Evolutionary conservation across 2,113 vertebrate species (phyloP).

Genomic region (Eudyptes chrysolophus): DNA sequence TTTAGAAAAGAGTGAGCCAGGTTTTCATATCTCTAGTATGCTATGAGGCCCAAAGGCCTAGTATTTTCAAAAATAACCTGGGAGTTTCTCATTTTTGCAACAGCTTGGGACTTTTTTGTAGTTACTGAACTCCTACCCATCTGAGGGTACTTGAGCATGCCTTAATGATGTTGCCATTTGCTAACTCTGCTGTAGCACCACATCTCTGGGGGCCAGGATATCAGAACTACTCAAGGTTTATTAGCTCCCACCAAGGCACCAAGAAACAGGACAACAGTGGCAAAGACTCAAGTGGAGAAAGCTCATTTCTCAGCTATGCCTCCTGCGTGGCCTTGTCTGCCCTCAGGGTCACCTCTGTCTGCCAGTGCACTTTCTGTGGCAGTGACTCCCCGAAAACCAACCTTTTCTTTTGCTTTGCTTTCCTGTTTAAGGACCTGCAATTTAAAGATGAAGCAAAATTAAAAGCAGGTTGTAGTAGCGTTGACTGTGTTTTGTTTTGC

Average conservation of each 20-base stretch:
- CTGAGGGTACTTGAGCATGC: background rate
- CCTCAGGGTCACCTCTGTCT: background rate
- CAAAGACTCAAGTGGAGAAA: background rate
- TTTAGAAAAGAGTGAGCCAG: background rate
- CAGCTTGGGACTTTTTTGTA: background rate
- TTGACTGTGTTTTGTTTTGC: background rate
- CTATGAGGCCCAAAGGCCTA: background rate
- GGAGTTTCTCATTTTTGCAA: background rate
- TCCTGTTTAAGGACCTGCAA: background rate
- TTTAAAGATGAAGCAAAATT: background rate
- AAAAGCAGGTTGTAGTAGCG: background rate
- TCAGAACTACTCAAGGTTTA: background rate
- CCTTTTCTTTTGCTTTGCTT: background rate
- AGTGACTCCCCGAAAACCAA: background rate
- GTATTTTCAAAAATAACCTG: background rate
- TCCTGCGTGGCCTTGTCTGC: background rate
- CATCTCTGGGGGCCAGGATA: background rate
- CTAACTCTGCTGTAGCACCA: background rate
- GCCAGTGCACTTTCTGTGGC: background rate
- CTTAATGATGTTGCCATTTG: background rate
- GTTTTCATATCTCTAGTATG: background rate
- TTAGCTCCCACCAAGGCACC: background rate
- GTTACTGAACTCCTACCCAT: background rate
- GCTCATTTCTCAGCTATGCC: background rate
- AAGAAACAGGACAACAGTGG: rapidly evolving